These are phyloP conservation scores for Tetrapedia diversipes DNA, from an alignment of 2,888 invertebrate species.

Conservation along the genomic window DNA sequence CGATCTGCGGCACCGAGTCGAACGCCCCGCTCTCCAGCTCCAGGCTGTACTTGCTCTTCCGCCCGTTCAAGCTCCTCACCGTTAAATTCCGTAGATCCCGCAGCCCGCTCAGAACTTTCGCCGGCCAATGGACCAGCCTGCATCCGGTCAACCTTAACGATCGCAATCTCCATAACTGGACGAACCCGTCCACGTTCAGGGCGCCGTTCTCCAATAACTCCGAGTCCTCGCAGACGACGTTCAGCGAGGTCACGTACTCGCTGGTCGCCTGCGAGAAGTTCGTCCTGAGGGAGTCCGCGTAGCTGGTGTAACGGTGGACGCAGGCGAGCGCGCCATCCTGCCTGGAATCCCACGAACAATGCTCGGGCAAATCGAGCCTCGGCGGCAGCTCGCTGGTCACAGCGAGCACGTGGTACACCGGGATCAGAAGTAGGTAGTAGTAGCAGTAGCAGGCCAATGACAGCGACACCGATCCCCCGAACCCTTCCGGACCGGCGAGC, in stretches of 20 bases:
- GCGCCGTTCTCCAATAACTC: constrained; percentile 57
- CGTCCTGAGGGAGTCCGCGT: constrained; percentile 84
- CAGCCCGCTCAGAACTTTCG: constrained; percentile 91
- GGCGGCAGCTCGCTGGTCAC: constrained; percentile 83
- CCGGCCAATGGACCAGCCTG: constrained; percentile 92
- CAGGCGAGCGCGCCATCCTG: constrained; percentile 83
- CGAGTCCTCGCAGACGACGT: constrained; percentile 72
- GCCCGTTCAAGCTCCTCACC: constrained; percentile 90
- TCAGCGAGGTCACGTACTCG: constrained; percentile 83
- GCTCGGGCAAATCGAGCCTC: constrained; percentile 92
- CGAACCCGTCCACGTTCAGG: constrained; percentile 85
- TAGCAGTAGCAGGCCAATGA: constrained; percentile 47
- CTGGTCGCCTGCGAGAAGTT: constrained; percentile 92
- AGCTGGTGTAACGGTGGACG: constrained; percentile 85
- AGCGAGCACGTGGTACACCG: constrained; percentile 75
- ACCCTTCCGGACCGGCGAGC: constrained; percentile 44
- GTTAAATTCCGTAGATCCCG: constrained; percentile 93
- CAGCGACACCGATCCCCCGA: constrained; percentile 54
- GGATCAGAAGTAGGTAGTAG: constrained; percentile 64
- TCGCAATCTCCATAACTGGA: constrained; percentile 91
- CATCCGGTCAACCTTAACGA: constrained; percentile 93
- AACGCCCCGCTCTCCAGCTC: constrained; percentile 92
- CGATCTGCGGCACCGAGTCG: constrained; percentile 90
- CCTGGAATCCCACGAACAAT: constrained; percentile 88
- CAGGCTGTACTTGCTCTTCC: constrained; percentile 86